Evolutionary conservation across 2,888 invertebrate species (phyloP), one percentile per base, ranked within the genome.

Genomic region (Eristalis intricaria): DNA sequence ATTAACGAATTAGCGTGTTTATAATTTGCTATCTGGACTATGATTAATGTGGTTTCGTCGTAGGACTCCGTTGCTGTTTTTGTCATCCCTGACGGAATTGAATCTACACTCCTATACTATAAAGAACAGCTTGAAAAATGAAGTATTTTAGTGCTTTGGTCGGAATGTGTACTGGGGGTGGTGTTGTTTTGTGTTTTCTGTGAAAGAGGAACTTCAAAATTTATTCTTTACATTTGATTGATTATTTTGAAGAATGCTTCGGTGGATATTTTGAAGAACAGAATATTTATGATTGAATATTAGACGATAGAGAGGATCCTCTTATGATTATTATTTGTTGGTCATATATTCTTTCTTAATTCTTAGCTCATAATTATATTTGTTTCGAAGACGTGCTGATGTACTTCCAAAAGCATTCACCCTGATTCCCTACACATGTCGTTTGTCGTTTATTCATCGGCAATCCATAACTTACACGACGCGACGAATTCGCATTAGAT

Each of bases 31-130:
- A 50, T 50, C 19, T 50, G 50, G 50, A 50, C 50, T 50, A 50
- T 8, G 50, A 26, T 43, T 65, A 66, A 61, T 84, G 80, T 71
- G 56, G 63, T 23, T 75, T 43, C 75, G 50, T 60, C n/a, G 56
- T 84, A 81, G 80, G 76, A 84, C 61, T 84, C 40, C 61, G 32
- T 43, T 13, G 32, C 69, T 40, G 29, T 64, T 74, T 69, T 4
- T 68, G 10, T 50, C 29, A 3, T 32, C 43, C 61, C 29, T 77
- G 26, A 22, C 43, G 22, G 23, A 23, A 23, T 69, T 61, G 15
- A 23, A 40, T 50, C 15, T 77, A 38, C 56, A 26, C 50, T 40
- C 61, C 50, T 75, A 4, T 40, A 71, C 65, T 71, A 58, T 69
- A 65, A 70, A 75, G 79, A 79, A 74, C 64, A 70, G 70, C n/a